Conservation (phyloP, 2,888 invertebrate genomes). For the Cactoblastis cactorum region DNA sequence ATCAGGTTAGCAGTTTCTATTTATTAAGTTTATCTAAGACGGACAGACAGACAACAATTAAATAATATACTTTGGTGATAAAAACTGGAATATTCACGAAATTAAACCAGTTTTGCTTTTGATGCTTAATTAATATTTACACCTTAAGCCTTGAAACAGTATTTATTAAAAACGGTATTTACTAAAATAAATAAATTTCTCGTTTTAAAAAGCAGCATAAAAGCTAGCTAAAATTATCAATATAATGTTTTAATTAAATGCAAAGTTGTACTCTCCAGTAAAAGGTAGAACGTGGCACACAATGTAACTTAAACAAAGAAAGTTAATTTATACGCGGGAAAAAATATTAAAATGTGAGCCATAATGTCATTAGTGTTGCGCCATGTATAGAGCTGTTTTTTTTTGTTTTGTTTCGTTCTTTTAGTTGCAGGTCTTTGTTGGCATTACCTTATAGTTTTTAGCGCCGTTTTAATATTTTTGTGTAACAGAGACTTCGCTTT, state of each 20-base stretch:
- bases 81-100: too few relatives aligned
- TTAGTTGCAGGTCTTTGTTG: slow-evolving; percentile 5
- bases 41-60: too few relatives aligned
- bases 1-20: too few relatives aligned
- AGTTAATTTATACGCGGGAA: slow-evolving; percentile 50
- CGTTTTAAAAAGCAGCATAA: too few relatives aligned
- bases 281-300: slow-evolving; percentile 19
- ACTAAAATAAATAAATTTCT: too few relatives aligned
- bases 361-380: slow-evolving; percentile 52
- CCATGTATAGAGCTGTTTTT: slow-evolving; percentile 33
- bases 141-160: too few relatives aligned
- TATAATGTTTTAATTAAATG: neutral
- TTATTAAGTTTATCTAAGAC: too few relatives aligned
- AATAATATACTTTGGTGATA: too few relatives aligned
- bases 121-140: too few relatives aligned
- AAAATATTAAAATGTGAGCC: slow-evolving; percentile 45
- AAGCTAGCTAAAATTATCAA: neutral
- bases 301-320: slow-evolving; percentile 46
- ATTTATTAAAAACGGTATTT: too few relatives aligned
- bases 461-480: slow-evolving; percentile 2
- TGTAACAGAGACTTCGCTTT: slow-evolving; percentile 6
- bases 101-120: too few relatives aligned
- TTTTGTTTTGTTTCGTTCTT: neutral
- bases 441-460: slow-evolving; percentile 9
- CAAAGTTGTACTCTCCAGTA: neutral